Evolutionary conservation across 2,113 vertebrate species (phyloP).

Genomic region (Ammodytes marinus): DNA sequence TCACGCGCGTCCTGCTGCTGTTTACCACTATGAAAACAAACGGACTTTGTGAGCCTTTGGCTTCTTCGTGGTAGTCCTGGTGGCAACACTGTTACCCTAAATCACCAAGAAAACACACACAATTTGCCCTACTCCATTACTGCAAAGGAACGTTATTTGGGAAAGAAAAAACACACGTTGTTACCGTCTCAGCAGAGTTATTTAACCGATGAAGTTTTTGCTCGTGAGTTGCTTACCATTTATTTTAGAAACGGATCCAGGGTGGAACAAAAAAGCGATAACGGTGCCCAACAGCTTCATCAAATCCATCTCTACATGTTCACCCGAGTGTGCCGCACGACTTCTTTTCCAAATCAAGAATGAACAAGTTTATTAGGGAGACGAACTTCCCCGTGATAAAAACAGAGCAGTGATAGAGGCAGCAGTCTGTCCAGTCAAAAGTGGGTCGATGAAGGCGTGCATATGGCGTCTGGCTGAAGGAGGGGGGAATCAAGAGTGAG

Average conservation of each 20-base stretch:
- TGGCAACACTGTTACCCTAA: neutral
- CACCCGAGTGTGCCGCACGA: slow-evolving; percentile 28
- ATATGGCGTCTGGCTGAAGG: slow-evolving; percentile 51
- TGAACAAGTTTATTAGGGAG: neutral
- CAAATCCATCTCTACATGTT: slow-evolving; percentile 86
- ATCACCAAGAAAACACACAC: neutral
- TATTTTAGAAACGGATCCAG: slow-evolving; percentile 74
- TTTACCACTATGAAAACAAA: neutral
- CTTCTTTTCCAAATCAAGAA: neutral
- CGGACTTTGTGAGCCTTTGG: neutral
- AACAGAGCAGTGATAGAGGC: slow-evolving; percentile 15
- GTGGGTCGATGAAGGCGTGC: slow-evolving; percentile 67
- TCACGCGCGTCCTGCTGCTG: slow-evolving; percentile 28
- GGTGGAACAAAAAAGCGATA: slow-evolving; percentile 79
- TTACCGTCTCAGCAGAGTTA: neutral
- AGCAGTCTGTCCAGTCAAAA: slow-evolving; percentile 34
- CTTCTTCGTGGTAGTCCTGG: neutral
- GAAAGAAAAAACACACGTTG: neutral
- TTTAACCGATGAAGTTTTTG: neutral
- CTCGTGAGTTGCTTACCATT: slow-evolving; percentile 75
- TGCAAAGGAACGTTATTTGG: neutral
- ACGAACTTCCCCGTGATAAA: slow-evolving; percentile 5
- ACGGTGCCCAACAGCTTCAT: slow-evolving; percentile 82
- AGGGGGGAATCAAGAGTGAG: slow-evolving; percentile 1
- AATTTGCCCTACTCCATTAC: neutral